Evolutionary conservation across 2,113 vertebrate genomes (phyloP).

Genomic region (Phasianus colchicus): DNA sequence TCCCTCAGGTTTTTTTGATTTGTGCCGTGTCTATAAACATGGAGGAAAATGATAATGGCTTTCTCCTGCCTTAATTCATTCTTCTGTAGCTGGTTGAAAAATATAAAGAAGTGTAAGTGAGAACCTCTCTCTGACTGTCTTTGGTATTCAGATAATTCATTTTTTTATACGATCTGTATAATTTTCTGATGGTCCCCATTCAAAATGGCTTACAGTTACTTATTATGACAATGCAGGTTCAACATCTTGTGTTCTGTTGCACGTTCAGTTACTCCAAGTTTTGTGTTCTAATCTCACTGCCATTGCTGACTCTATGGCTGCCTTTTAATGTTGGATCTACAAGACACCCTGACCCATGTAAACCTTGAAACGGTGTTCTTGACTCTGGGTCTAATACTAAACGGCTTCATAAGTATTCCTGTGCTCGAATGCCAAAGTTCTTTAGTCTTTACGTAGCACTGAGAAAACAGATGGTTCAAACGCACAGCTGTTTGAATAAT

Average conservation of each 20-base stretch:
- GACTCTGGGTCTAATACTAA: background rate
- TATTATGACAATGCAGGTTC: background rate
- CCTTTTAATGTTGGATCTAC: background rate
- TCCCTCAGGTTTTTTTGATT: background rate
- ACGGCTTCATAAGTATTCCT: background rate
- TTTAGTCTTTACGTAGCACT: background rate
- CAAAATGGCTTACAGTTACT: background rate
- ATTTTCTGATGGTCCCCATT: background rate
- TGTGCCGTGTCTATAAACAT: background rate
- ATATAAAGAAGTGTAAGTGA: background rate
- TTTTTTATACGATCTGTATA: background rate
- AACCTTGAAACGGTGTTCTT: background rate
- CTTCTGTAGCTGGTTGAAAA: slow-evolving; percentile 12
- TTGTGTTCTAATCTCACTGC: background rate
- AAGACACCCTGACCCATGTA: background rate
- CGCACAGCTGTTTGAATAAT: background rate
- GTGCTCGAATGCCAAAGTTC: background rate
- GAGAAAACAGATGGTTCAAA: background rate
- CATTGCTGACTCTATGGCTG: background rate
- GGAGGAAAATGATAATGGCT: slow-evolving; percentile 3
- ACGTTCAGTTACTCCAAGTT: background rate
- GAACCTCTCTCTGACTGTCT: background rate
- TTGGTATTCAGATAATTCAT: background rate
- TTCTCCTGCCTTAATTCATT: slow-evolving; percentile 4
- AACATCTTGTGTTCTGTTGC: background rate